Evolutionary conservation across 2,888 invertebrate species (phyloP).

Genomic region (Oxystoma pomonae): DNA sequence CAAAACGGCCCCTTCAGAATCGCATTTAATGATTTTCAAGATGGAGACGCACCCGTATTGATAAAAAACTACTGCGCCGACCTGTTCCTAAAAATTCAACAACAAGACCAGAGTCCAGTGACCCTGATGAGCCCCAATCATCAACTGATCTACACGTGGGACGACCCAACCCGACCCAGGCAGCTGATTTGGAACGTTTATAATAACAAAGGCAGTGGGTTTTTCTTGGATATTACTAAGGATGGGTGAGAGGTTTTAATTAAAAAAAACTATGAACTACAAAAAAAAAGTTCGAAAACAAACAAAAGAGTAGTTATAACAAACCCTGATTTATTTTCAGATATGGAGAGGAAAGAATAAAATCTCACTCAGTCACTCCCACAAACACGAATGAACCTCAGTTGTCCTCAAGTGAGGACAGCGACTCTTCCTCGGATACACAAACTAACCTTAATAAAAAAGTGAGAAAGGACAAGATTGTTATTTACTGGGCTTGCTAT

Average conservation of each 20-base stretch:
- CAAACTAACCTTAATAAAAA: slow-evolving; percentile 52
- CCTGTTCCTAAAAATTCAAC: slow-evolving; percentile 74
- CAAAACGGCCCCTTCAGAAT: slow-evolving; percentile 69
- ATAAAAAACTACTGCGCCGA: slow-evolving; percentile 83
- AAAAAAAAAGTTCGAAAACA: too few species aligned
- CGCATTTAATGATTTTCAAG: slow-evolving; percentile 67
- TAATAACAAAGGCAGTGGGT: slow-evolving; percentile 71
- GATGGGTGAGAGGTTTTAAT: slow-evolving; percentile 52
- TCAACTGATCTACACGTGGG: slow-evolving; percentile 79
- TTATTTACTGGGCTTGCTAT: slow-evolving; percentile 78
- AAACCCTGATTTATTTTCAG: slow-evolving; percentile 45
- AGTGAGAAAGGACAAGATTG: slow-evolving; percentile 68
- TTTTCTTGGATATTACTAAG: slow-evolving; percentile 66
- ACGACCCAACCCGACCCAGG: slow-evolving; percentile 71
- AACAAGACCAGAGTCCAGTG: slow-evolving; percentile 59
- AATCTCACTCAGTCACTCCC: slow-evolving; percentile 65
- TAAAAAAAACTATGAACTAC: too few species aligned
- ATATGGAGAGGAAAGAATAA: slow-evolving; percentile 67
- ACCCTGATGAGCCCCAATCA: slow-evolving; percentile 73
- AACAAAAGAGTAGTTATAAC: too few species aligned
- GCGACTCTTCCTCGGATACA: slow-evolving; percentile 48
- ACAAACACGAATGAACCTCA: slow-evolving; percentile 41
- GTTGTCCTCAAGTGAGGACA: slow-evolving; percentile 57
- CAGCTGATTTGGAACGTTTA: slow-evolving; percentile 78
- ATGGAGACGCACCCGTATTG: slow-evolving; percentile 77